These are phyloP conservation scores for Haemorhous mexicanus DNA, from an alignment of 2,113 vertebrate genomes.

Conservation along the genomic window DNA sequence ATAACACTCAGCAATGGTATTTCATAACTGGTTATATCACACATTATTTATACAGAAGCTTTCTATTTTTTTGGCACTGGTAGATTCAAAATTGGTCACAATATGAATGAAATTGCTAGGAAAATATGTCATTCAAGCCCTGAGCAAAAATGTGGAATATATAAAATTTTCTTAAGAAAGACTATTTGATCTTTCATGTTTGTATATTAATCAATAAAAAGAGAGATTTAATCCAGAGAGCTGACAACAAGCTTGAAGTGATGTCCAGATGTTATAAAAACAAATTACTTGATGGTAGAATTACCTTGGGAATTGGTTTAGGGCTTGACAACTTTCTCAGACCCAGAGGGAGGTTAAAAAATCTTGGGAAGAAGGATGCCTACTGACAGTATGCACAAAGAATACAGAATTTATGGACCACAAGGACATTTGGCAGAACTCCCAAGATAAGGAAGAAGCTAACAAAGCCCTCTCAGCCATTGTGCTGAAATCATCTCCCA, in stretches of 20 bases:
- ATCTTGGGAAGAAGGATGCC: background rate
- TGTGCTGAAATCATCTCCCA: background rate
- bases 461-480: background rate
- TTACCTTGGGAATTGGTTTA: background rate
- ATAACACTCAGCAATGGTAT: background rate
- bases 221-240: background rate
- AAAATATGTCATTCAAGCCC: background rate
- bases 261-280: background rate
- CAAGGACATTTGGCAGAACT: background rate
- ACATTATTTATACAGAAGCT: background rate
- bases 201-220: background rate
- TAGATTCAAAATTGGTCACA: background rate
- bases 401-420: background rate
- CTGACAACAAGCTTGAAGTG: background rate
- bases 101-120: background rate
- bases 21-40: background rate
- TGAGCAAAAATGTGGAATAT: background rate
- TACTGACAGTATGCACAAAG: background rate
- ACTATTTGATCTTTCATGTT: background rate
- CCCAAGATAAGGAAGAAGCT: background rate
- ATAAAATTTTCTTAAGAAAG: background rate
- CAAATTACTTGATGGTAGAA: background rate
- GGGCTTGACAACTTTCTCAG: background rate
- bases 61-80: background rate
- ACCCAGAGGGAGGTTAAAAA: background rate